Conservation (phyloP, 2,113 vertebrate species). For the Plectropomus leopardus region DNA sequence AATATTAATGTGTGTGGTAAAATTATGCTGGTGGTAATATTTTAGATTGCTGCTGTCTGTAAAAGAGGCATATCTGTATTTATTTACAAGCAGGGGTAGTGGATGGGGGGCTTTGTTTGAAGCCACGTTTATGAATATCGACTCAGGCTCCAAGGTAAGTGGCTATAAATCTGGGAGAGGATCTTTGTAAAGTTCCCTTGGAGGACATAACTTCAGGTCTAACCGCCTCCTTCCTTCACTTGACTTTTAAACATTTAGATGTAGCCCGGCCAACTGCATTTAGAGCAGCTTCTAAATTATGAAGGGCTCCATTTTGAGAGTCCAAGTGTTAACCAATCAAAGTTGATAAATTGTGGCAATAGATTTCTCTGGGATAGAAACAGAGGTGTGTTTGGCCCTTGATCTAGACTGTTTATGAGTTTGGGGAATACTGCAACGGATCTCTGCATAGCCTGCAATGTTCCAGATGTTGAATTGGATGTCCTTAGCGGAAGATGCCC, state of each 20-base stretch:
- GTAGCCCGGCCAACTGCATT: constrained; percentile 70
- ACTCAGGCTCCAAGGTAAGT: constrained; percentile 85
- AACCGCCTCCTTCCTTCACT: constrained; percentile 79
- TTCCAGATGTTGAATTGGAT: constrained; percentile 65
- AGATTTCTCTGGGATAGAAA: constrained; percentile 59
- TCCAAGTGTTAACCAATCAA: constrained; percentile 73
- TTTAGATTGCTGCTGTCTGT: constrained; percentile 87
- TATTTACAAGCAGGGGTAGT: constrained; percentile 85
- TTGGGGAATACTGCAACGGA: constrained; percentile 55
- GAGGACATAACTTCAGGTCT: constrained; percentile 84
- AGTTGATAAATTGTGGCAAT: constrained; percentile 68
- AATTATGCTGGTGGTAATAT: constrained; percentile 87
- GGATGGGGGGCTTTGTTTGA: constrained; percentile 83
- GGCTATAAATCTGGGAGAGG: constrained; percentile 84
- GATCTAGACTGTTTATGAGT: constrained; percentile 66
- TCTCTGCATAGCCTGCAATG: constrained; percentile 41
- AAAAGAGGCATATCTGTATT: constrained; percentile 86
- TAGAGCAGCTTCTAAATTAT: constrained; percentile 78
- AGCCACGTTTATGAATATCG: constrained; percentile 87
- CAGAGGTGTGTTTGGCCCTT: constrained; percentile 60
- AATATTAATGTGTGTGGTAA: constrained; percentile 87
- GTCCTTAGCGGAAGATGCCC: constrained; percentile 15
- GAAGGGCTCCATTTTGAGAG: constrained; percentile 64
- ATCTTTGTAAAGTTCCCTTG: constrained; percentile 83
- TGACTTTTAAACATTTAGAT: constrained; percentile 85